Evolutionary conservation across 1,140 invertebrate genomes (phyloP), one percentile per base, ranked within the genome.

Genomic region (Neodiprion lecontei): DNA sequence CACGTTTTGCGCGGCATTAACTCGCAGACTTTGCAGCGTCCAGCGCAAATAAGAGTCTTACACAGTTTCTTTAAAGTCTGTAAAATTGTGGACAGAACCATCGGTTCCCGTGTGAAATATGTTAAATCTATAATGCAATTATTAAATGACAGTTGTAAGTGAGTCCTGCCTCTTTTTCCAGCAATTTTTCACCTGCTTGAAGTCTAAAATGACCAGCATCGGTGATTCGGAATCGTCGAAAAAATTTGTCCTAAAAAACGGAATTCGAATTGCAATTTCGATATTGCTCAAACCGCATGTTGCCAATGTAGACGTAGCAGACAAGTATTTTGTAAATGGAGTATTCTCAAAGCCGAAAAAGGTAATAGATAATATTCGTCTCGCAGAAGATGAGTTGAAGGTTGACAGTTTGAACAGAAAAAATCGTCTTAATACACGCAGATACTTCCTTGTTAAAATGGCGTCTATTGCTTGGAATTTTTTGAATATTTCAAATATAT

Each of bases 381-480:
- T 21, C 11, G 67, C 12, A 47, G 67, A 69, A 69, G 11, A 69
- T 11, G 21, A 69, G 4, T 69, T 69, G 21, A 23, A 9, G 67
- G 28, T 40, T 40, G 67, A 23, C 11, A 21, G 11, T 17, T 12
- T 23, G 7, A 47, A 14, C 11, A 21, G 12, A 68, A 47, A 74
- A 8, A 28, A 17, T 10, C 71, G 66, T 53, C 61, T 74, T 67
- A 50, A 50, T 21, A 75, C 70, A 48, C 72, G 73, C 1, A 76
- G 76, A 23, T 53, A 77, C 61, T 80, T 81, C 69, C 65, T 80
- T 48, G 69, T 74, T 61, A 77, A 72, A 73, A 81, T 81, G 77
- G 48, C 80, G 67, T 72, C 69, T 21, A 66, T 80, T 50, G 80
- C 79, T 40, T 81, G 80, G 80, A 72, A 80, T 12, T 80, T 81